These are phyloP conservation scores for Hirudo medicinalis DNA, from an alignment of 1,140 invertebrate species.

Conservation along the genomic window DNA sequence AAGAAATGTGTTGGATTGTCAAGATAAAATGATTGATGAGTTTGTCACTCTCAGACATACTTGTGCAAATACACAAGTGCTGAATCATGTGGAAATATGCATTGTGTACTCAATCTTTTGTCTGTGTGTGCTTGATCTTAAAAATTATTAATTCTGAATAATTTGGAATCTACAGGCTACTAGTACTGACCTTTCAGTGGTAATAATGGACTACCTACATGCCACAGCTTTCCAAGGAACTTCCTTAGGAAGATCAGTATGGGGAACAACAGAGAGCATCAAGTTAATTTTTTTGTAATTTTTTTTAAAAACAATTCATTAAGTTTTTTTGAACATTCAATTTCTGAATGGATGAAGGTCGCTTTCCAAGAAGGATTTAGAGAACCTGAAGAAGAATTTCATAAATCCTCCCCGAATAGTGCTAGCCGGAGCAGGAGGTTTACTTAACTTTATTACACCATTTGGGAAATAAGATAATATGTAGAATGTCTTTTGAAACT, in stretches of 20 bases:
- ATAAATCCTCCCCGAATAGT: constrained; percentile 93
- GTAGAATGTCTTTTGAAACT: no score
- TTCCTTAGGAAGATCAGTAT: constrained; percentile 83
- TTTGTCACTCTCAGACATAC: not conserved
- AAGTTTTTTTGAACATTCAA: constrained; percentile 3
- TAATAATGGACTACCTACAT: constrained; percentile 96
- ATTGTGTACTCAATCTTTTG: not conserved
- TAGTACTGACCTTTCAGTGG: constrained; percentile 94
- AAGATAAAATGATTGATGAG: no score
- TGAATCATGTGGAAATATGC: not conserved
- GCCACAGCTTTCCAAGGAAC: constrained; percentile 88
- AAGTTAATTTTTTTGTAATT: constrained; percentile 48
- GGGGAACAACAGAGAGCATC: constrained; percentile 94
- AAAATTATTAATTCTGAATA: not conserved
- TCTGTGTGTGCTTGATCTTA: not conserved
- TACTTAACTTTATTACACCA: not conserved
- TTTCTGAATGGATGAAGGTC: constrained; percentile 42
- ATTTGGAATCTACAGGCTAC: constrained; percentile 52
- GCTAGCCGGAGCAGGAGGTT: constrained; percentile 79
- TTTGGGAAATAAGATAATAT: not conserved
- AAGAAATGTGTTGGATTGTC: no score
- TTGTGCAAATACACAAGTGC: not conserved
- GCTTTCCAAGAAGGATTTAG: constrained; percentile 70
- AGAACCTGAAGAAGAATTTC: constrained; percentile 72
- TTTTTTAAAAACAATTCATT: not conserved